Base-by-base conservation (phyloP, 2,888 invertebrate genomes). In the Cantharis rustica region DNA sequence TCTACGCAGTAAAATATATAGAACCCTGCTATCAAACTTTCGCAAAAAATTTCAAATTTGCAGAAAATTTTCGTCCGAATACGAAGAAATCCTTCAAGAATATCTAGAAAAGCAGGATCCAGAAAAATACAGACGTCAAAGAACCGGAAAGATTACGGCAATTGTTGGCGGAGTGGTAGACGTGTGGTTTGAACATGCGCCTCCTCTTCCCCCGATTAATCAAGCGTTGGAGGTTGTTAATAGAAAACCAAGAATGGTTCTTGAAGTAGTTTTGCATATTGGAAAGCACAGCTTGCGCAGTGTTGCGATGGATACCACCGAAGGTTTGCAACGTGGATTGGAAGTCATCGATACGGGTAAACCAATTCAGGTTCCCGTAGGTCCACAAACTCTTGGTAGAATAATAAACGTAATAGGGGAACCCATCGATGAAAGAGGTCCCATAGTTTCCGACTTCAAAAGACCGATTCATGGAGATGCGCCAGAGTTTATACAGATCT, bases 121-220 rank as follows among this genome's bases (percentile, higher is more conserved):
- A 0, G 15, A 11, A 15, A 10, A n/a, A 20, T 47, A 2, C 0
- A 23, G 47, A 31, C 16, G 10, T 4, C 87, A 90, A 84, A 17
- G 23, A 20, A 20, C 13, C 11, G 95, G 95, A 84, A 92, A 90
- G 87, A 92, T 98, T 80, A 96, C 97, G 62, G 97, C 95, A 84
- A 97, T 98, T 73, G 98, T 98, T 87, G 98, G 98, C 89, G 98
- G 98, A 84, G 98, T 98, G 80, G 98, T 98, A 62, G 98, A 98
- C 87, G 97, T 97, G 0, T 97, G 97, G 88, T 98, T 98, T 85
- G 97, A 97, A 71, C 94, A 94, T 75, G 90, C 92, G 16, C 92
- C 91, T 78, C 88, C 87, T 63, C 90, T 98, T 74, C 98, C 98
- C 27, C 95, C 95, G 10, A 98, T 98, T 86, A 90, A 98, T 80